Percentiles rank a stretch among this genome's conserved stretches.
Conservation (phyloP, 2,797 vertebrate genomes). For the Anolis apletophallus region DNA sequence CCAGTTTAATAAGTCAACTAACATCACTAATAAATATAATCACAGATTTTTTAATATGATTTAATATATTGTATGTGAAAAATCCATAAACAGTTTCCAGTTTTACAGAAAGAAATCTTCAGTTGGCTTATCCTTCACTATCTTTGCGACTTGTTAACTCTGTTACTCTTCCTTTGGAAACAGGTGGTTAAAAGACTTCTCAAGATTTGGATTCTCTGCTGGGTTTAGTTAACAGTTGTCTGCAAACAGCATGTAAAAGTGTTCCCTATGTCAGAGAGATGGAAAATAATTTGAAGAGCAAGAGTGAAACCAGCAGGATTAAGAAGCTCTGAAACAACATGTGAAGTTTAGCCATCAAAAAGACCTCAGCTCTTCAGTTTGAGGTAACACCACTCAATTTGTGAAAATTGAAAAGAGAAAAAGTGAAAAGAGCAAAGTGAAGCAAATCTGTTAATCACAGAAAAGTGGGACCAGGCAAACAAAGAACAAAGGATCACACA, state of each 20-base stretch:
- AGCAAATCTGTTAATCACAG: not conserved
- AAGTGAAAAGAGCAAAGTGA: conserved; percentile 5
- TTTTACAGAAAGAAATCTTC: no score
- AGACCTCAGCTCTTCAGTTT: conserved; percentile 23
- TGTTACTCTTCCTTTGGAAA: conserved; percentile 26
- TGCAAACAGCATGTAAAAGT: conserved; percentile 35
- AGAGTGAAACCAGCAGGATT: conserved; percentile 38
- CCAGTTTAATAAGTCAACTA: no score
- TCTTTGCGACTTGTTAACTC: conserved; percentile 25
- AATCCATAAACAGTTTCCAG: no score
- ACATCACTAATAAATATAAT: no score
- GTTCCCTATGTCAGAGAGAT: conserved; percentile 13
- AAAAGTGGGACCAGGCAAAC: not conserved
- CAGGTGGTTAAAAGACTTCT: conserved; percentile 29
- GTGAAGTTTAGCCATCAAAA: conserved; percentile 35
- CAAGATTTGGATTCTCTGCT: conserved; percentile 35
- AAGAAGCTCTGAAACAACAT: conserved; percentile 32
- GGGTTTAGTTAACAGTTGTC: conserved; percentile 25
- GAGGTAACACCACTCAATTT: conserved; percentile 31
- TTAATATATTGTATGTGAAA: no score
- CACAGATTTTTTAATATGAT: no score
- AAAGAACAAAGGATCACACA: not conserved
- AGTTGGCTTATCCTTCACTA: no score
- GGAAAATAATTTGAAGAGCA: conserved; percentile 24
- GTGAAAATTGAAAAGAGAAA: conserved; percentile 22